Evolutionary conservation across 2,888 invertebrate genomes (phyloP), one percentile per base, ranked within the genome.

Genomic region (Scaptomyza reducta): DNA sequence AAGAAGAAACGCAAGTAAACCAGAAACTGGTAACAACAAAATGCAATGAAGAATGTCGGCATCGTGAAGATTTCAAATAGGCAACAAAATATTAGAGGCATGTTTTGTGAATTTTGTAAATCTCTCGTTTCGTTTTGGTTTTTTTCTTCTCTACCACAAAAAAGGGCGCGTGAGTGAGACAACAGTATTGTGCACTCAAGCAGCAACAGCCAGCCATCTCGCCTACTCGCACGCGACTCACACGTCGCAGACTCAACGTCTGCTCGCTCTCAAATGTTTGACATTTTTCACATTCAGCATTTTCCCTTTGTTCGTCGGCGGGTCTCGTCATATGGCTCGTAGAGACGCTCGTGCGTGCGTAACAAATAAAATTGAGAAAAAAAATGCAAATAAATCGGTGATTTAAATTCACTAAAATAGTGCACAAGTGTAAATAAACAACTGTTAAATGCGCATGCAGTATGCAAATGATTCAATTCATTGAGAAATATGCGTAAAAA

Each of bases 271-370:
- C 79, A 76, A 76, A 76, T 77, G 81, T 70, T 74, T 86, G 70
- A 76, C 83, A 80, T 86, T 81, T 81, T 87, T 83, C 85, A 81
- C 82, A 82, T 87, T 82, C 88, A 85, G 70, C 81, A 87, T 88
- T 87, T 87, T 85, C 83, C 79, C 83, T 83, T 83, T 83, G 82
- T 83, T 83, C 85, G 88, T 88, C 83, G 87, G 85, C 83, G 83
- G 84, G 77, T 84, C 83, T 88, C 87, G 86, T 88, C 83, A 79
- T 76, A 78, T 79, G 85, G 86, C 83, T 77, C 74, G 78, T 74
- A 62, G 54, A 44, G 78, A 74, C 74, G 74, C 74, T 74, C 73
- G 67, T 70, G 78, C 80, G 82, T 82, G 87, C 88, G 73, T 88
- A 80, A 80, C 81, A 87, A 87, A 87, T 76, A 70, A 85, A 84